Evolutionary conservation across 2,113 vertebrate species (phyloP), one percentile per base, ranked within the genome.

Genomic region (Lagenorhynchus albirostris): DNA sequence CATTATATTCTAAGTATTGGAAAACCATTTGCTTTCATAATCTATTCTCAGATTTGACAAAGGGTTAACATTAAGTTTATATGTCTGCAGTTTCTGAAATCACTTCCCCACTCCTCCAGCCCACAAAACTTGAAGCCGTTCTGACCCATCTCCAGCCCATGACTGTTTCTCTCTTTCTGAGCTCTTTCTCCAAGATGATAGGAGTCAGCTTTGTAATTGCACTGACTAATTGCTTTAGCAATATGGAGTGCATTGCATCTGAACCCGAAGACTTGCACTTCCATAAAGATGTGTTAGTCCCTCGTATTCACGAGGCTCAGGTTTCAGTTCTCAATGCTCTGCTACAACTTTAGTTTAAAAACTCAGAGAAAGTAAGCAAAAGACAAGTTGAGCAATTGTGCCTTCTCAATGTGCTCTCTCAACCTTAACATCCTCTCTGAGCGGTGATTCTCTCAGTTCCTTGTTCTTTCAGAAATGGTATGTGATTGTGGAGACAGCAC

Each of bases 381-480:
- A 91, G 71, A 81, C 58, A 89, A 63, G 81, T 96, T 97, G 93
- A 86, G 85, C 82, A 95, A 79, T 89, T 96, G 77, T 94, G 74
- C 94, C 60, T 96, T 83, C 58, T 96, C 26, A 91, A 0, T n/a
- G 41, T 83, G 79, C 38, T 96, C 93, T 91, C 62, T 91, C 81
- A 94, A 88, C 97, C 84, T 73, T 94, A 96, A 60, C 65, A 86
- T 89, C 96, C 89, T 91, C 18, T 92, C 94, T 58, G 50, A 91
- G 79, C 90, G 86, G 79, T 85, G 84, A 95, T 93, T 97, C 77
- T 97, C 82, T 97, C 97, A 84, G 94, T 97, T 98, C 96, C 97
- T 83, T 93, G 36, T 97, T 98, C 90, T 93, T 20, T 89, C 68
- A 97, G 62, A 95, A 93, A 62, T 50, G 79, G 23, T 60, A 1